Conservation (phyloP, 2,797 vertebrate species). For the Ceyx erithaca region DNA sequence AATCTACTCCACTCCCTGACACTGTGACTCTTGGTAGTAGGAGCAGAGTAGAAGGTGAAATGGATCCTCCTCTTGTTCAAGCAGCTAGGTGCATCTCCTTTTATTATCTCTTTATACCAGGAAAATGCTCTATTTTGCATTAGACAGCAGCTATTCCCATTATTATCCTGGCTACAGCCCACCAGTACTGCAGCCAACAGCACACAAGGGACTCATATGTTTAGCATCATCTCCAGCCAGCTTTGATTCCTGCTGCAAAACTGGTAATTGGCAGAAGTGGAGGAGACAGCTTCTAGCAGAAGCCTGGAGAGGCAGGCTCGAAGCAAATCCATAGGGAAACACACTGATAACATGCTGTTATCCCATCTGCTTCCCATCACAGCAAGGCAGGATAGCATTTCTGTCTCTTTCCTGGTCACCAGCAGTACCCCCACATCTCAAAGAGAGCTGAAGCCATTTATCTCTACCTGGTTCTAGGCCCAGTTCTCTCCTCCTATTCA, state of each 20-base stretch:
- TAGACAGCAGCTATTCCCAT: not conserved
- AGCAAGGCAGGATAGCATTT: not conserved
- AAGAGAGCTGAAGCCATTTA: rapidly evolving
- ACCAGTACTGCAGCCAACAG: not conserved
- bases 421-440: not conserved
- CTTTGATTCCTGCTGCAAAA: not conserved
- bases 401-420: not conserved
- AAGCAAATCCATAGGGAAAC: not conserved
- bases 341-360: not conserved
- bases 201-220: rapidly evolving
- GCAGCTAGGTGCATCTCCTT: not conserved
- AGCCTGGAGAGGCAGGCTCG: not conserved
- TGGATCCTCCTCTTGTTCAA: not conserved
- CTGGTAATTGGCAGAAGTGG: not conserved
- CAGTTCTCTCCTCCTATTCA: not conserved
- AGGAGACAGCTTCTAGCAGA: not conserved
- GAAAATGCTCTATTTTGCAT: not conserved
- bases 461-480: not conserved
- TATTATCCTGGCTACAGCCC: not conserved
- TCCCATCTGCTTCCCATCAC: not conserved
- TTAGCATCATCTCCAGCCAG: not conserved
- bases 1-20: not conserved
- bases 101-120: not conserved
- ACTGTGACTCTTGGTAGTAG: not conserved
- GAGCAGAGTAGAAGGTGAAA: not conserved